Evolutionary conservation across 2,888 invertebrate genomes (phyloP).

Genomic region (Shargacucullia verbasci): DNA sequence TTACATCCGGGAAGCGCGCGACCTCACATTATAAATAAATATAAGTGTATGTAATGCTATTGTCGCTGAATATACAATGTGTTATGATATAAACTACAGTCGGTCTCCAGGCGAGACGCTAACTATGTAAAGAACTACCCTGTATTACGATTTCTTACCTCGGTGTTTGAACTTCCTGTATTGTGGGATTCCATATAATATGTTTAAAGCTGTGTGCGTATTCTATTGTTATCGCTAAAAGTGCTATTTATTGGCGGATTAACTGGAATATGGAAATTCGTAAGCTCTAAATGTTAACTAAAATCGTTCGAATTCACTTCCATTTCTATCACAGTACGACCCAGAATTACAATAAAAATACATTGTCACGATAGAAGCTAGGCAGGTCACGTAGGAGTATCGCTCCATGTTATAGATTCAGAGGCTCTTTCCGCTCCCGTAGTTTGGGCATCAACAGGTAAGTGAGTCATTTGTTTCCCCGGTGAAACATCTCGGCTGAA

Average conservation of each 20-base stretch:
- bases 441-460: conserved; percentile 81
- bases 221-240: conserved; percentile 34
- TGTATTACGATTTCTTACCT: conserved; percentile 10
- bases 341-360: conserved; percentile 71
- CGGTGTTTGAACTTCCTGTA: too few relatives aligned
- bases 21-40: conserved; percentile 67
- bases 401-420: conserved; percentile 64
- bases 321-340: conserved; percentile 59
- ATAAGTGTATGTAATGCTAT: conserved; percentile 56
- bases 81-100: conserved; percentile 27
- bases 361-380: conserved; percentile 62
- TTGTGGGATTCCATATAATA: too few relatives aligned
- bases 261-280: conserved; percentile 50
- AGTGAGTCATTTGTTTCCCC: conserved; percentile 82
- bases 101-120: conserved; percentile 1
- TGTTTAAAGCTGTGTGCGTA: conserved; percentile 18
- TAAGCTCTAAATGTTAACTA: conserved; percentile 47
- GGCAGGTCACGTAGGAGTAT: conserved; percentile 72
- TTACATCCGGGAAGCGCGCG: conserved; percentile 69
- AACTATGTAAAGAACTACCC: conserved; percentile 18
- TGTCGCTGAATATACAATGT: conserved; percentile 53
- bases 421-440: conserved; percentile 65
- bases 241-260: conserved; percentile 36
- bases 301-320: conserved; percentile 59
- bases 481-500: conserved; percentile 74